Conservation (phyloP, 92 coral and sea anemone genomes). For the Palythoa grandis region DNA sequence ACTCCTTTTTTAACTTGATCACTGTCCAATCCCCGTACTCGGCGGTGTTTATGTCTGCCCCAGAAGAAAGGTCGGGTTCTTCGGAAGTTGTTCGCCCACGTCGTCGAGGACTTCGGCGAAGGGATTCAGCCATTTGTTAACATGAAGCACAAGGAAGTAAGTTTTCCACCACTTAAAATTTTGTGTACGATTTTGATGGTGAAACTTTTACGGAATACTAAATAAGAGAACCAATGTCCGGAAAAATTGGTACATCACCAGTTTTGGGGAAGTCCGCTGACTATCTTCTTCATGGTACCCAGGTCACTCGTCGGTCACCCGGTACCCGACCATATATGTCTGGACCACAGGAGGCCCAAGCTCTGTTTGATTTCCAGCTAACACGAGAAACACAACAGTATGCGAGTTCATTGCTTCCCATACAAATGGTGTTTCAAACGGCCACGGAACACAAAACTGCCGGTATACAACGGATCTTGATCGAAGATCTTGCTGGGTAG, state of each 20-base stretch:
- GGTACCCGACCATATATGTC: too few species aligned
- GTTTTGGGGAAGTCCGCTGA: constrained; percentile 34
- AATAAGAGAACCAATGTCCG: too few species aligned
- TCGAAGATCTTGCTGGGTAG: too few species aligned
- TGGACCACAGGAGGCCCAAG: too few species aligned
- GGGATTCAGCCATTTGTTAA: constrained; percentile 69
- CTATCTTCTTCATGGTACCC: constrained; percentile 18
- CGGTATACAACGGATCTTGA: too few species aligned
- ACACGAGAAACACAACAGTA: too few species aligned
- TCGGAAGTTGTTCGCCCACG: constrained; percentile 73
- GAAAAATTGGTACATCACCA: not conserved
- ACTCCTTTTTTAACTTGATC: constrained; percentile 72
- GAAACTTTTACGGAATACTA: not conserved
- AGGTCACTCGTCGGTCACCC: not conserved
- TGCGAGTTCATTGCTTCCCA: too few species aligned
- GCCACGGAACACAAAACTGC: too few species aligned
- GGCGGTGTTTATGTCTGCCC: constrained; percentile 28
- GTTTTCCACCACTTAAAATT: not conserved
- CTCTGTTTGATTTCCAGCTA: too few species aligned
- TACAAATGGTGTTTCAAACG: too few species aligned
- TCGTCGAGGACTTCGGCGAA: constrained; percentile 75
- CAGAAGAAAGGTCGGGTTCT: constrained; percentile 62
- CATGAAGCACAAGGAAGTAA: not conserved
- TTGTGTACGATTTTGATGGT: not conserved
- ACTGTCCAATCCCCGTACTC: constrained; percentile 74